These are phyloP conservation scores for Paedocypris sp. DNA, from an alignment of 2,113 vertebrate genomes.

Conservation along the genomic window DNA sequence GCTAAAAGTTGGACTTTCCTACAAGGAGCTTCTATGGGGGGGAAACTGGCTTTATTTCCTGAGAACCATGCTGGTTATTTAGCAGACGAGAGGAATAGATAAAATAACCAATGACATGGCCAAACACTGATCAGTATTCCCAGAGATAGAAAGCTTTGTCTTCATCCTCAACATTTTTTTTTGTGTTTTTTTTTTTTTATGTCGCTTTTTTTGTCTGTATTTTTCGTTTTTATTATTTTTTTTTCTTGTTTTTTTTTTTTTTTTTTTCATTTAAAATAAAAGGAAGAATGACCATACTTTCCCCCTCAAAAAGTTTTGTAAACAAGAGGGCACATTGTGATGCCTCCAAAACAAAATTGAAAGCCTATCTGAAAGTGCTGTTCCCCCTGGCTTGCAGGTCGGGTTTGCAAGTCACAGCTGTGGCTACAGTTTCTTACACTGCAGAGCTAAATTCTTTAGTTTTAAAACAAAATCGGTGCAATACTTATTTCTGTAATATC, in stretches of 20 bases:
- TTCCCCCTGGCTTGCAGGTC: slow-evolving; percentile 77
- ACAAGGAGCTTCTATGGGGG: slow-evolving; percentile 77
- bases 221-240: slow-evolving; percentile 58
- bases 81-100: slow-evolving; percentile 86
- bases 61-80: slow-evolving; percentile 99
- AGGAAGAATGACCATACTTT: slow-evolving; percentile 94
- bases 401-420: slow-evolving; percentile 94
- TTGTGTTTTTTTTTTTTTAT: slow-evolving; percentile 20
- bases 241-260: slow-evolving; percentile 48
- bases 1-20: slow-evolving; percentile 94
- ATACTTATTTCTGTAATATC: slow-evolving; percentile 79
- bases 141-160: slow-evolving; percentile 97
- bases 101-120: slow-evolving; percentile 80
- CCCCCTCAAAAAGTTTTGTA: slow-evolving; percentile 90
- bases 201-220: slow-evolving; percentile 45
- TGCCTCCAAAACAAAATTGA: slow-evolving; percentile 89
- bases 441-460: slow-evolving; percentile 95
- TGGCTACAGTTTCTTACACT: slow-evolving; percentile 93
- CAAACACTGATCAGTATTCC: slow-evolving; percentile 98
- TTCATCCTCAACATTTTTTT: slow-evolving; percentile 68
- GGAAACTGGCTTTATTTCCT: slow-evolving; percentile 91
- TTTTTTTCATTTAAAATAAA: slow-evolving; percentile 85
- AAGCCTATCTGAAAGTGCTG: slow-evolving; percentile 99
- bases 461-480: slow-evolving; percentile 95
- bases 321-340: slow-evolving; percentile 86